phyloP scores from a whole-genome alignment of 2,113 vertebrate genomes.

The Hepsetus odoe region DNA sequence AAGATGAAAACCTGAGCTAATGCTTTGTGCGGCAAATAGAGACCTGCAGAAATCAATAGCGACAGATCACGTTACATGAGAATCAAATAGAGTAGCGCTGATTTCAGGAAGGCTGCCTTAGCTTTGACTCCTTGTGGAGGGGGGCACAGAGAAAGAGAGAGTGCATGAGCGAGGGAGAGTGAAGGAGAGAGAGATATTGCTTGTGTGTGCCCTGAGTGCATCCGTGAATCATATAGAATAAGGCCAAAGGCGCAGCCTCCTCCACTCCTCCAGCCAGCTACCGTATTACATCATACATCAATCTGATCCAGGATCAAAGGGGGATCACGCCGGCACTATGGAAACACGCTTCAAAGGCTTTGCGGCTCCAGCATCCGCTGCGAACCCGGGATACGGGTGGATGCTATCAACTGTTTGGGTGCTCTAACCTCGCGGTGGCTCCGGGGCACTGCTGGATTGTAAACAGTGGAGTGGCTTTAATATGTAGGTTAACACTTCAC shows the following conservation, averaged over 20 bases:
- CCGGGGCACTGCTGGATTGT: conserved; percentile 23
- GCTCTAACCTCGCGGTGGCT: conserved; percentile 16
- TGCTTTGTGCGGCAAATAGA: conserved; percentile 48
- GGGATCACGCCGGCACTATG: conserved; percentile 45
- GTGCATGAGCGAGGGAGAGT: not conserved
- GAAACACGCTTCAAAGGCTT: conserved; percentile 51
- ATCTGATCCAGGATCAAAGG: conserved; percentile 58
- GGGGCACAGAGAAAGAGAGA: not conserved
- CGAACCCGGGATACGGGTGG: conserved; percentile 22
- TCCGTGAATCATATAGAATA: conserved; percentile 26
- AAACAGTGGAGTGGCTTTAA: conserved; percentile 17
- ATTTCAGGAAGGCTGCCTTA: conserved; percentile 59
- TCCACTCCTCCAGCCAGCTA: conserved; percentile 8
- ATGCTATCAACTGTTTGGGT: conserved; percentile 31
- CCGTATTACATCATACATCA: conserved; percentile 53
- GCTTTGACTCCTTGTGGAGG: conserved; percentile 55
- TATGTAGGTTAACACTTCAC: not conserved
- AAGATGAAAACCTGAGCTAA: conserved; percentile 59
- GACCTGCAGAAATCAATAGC: conserved; percentile 71
- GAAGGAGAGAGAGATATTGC: conserved; percentile 15
- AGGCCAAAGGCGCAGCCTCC: conserved; percentile 10
- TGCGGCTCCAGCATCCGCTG: conserved; percentile 26
- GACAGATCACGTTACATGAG: conserved; percentile 67
- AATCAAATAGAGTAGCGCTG: conserved; percentile 61
- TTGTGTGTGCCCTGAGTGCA: conserved; percentile 13